phyloP scores from a whole-genome alignment of 2,113 vertebrate species.

The Buteo buteo region DNA sequence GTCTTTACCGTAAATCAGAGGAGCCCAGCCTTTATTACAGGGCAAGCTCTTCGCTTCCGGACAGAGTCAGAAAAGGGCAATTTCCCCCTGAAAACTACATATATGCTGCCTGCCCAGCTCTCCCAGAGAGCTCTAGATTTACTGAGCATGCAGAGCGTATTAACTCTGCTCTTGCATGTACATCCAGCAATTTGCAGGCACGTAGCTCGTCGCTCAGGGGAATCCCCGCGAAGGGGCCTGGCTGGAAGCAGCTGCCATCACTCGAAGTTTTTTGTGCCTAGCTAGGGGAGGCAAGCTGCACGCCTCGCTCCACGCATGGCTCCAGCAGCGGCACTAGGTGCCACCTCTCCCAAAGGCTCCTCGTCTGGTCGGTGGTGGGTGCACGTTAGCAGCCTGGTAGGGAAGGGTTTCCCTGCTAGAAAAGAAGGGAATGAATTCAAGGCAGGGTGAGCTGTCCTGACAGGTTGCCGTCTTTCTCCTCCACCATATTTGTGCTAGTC shows the following conservation, averaged over 20 bases:
- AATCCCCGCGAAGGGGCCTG: neutral
- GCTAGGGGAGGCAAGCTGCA: neutral
- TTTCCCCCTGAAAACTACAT: neutral
- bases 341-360: no score
- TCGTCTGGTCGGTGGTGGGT: no score
- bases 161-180: neutral
- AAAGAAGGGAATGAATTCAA: neutral
- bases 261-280: no score
- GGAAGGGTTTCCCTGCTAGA: neutral
- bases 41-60: neutral
- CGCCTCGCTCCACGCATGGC: fast-evolving
- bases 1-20: neutral
- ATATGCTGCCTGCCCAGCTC: neutral
- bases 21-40: neutral
- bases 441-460: neutral
- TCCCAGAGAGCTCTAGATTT: neutral
- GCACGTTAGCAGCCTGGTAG: neutral
- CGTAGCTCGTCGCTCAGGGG: fast-evolving
- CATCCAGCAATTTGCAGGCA: neutral
- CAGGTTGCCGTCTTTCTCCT: neutral
- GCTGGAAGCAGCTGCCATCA: neutral
- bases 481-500: neutral
- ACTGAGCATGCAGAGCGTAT: neutral
- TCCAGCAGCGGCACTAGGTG: neutral
- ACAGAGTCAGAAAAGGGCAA: neutral